Conservation (phyloP, 2,113 vertebrate genomes). For the Thamnaconus septentrionalis region DNA sequence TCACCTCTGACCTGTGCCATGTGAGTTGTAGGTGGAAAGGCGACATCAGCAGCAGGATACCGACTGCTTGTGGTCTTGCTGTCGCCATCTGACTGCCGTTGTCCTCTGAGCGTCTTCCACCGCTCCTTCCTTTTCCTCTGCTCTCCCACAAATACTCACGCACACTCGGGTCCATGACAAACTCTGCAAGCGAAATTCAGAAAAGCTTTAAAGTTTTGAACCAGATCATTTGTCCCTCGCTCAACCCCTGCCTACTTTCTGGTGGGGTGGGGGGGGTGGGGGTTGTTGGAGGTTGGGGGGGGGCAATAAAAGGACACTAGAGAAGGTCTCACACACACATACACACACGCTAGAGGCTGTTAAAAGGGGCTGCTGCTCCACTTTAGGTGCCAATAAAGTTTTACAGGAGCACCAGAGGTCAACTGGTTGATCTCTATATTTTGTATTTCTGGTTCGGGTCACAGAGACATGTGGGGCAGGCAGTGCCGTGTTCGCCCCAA, state of each 20-base stretch:
- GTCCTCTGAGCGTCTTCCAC: background rate
- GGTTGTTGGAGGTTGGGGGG: too few species aligned
- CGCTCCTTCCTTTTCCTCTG: too few species aligned
- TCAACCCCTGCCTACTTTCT: too few species aligned
- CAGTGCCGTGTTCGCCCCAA: background rate
- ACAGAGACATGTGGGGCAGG: background rate
- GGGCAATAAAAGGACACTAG: background rate
- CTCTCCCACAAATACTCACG: too few species aligned
- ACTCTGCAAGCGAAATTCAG: too few species aligned
- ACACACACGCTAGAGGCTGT: background rate
- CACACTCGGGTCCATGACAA: too few species aligned
- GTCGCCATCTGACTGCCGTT: background rate
- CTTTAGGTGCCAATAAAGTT: background rate
- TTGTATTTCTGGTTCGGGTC: background rate
- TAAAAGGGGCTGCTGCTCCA: background rate
- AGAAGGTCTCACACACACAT: background rate
- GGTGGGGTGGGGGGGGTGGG: too few species aligned
- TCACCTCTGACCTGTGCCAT: too few species aligned
- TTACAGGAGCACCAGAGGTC: background rate
- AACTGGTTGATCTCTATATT: background rate
- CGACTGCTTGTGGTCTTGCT: background rate
- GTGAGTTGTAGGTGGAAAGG: too few species aligned
- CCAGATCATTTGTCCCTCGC: too few species aligned
- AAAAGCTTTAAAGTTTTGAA: too few species aligned
- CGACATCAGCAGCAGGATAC: background rate